Base-by-base conservation (phyloP, 2,113 vertebrate genomes). In the Caloenas nicobarica region DNA sequence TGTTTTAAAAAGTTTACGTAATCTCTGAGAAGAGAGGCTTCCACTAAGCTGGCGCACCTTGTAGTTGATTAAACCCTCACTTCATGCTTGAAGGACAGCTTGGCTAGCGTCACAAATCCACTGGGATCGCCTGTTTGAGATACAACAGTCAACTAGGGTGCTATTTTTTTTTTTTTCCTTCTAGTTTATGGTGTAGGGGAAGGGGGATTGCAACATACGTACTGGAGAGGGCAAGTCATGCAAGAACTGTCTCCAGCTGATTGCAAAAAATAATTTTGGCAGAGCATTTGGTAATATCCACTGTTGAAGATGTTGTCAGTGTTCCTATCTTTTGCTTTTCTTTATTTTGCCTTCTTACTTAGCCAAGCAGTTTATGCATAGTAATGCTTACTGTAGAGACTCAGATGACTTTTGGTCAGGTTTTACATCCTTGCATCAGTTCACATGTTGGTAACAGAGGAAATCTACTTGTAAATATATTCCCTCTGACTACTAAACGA, bases 1-100 rank as follows among this genome's bases (percentile, higher is more conserved):
- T 15, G 25, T 93, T 96, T 76, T 54, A 34, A 90, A 93, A 91
- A 94, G 82, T 95, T 92, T 61, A 69, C 0, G 8, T 96, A 81
- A 94, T 95, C 65, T 94, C 72, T 61, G 16, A 19, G 69, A 90
- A 90, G 80, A 92, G 86, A 13, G 4, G 50, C 62, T 93, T 88
- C 91, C 2, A 2, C 80, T 93, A 79, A 91, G 69, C 80, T 88
- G 89, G 57, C 88, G 76, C 86, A 82, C 93, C 88, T 91, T 92
- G 50, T 87, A 17, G 87, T 84, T 87, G 70, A 89, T 87, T 87
- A 92, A 93, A 91, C 50, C 70, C 83, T 87, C 58, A 36, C 83
- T 74, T 94, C 9, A 1, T 66, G n/a, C 84, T 79, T 87, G 86
- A 96, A 91, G 86, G 86, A 69, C 89, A 85, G 57, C 70, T 89